Conservation (phyloP, 2,797 vertebrate species). For the Molossus alvarezi region DNA sequence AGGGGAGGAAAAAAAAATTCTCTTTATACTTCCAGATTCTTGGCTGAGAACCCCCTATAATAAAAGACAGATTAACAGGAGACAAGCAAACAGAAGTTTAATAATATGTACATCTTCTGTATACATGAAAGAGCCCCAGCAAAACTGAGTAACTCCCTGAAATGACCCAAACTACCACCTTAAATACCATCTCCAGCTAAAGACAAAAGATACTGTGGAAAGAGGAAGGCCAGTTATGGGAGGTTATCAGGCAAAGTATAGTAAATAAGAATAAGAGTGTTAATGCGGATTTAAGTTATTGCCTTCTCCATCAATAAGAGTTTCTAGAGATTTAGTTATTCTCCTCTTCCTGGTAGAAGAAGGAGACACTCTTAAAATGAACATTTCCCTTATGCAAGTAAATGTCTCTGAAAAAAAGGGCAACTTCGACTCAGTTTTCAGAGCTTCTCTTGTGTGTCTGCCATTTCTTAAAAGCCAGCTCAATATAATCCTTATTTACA, state of each 20-base stretch:
- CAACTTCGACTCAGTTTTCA: neutral
- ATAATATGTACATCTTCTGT: neutral
- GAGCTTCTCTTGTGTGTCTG: neutral
- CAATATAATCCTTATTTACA: constrained; percentile 25
- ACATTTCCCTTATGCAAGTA: constrained; percentile 3
- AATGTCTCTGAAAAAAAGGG: neutral
- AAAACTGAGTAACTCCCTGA: neutral
- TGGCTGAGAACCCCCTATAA: neutral
- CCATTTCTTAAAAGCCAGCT: constrained; percentile 29
- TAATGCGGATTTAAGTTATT: neutral
- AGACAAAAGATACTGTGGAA: neutral
- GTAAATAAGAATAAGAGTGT: neutral
- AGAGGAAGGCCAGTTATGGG: neutral
- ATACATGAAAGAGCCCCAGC: neutral
- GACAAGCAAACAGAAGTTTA: neutral
- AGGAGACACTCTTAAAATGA: neutral
- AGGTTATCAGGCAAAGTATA: neutral
- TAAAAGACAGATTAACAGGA: constrained; percentile 11
- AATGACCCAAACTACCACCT: neutral
- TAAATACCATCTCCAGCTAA: neutral
- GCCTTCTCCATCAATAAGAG: neutral
- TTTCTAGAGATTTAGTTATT: neutral
- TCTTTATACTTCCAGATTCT: neutral
- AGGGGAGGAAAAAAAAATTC: neutral
- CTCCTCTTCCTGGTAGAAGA: neutral